Conservation (phyloP, 1,140 invertebrate species). For the Drosophila takahashii region DNA sequence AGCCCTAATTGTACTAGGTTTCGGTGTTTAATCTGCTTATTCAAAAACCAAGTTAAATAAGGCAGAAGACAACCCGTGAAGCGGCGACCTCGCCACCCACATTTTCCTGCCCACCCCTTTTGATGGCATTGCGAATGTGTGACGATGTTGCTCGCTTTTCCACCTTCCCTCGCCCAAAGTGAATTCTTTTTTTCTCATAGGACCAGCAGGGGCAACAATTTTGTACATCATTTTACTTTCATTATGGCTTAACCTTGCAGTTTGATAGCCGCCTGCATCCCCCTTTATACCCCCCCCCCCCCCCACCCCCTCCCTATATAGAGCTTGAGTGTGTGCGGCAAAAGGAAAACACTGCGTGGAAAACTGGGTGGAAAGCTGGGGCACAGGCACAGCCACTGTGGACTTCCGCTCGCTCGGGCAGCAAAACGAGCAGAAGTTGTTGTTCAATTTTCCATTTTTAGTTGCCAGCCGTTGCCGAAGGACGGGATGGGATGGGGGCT, state of each 20-base stretch:
- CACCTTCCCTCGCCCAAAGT: not conserved
- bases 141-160: constrained; percentile 16
- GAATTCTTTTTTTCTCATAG: constrained; percentile 31
- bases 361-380: constrained; percentile 25
- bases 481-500: constrained; percentile 1
- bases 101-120: no score
- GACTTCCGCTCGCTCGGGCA: constrained; percentile 79
- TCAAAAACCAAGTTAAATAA: not conserved
- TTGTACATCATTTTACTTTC: constrained; percentile 81
- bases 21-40: not conserved
- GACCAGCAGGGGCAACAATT: constrained; percentile 60
- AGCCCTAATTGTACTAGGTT: not conserved
- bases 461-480: constrained; percentile 54
- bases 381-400: constrained; percentile 11
- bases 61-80: no score
- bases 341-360: constrained; percentile 70
- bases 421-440: constrained; percentile 82
- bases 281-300: not conserved
- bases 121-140: constrained; percentile 18
- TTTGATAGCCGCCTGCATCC: constrained; percentile 56
- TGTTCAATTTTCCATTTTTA: constrained; percentile 83
- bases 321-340: constrained; percentile 33
- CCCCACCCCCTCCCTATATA: not conserved
- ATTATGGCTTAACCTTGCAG: constrained; percentile 79
- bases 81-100: constrained; percentile 17